These are phyloP conservation scores for Galerucella pusilla DNA, from an alignment of 2,888 invertebrate genomes.

Conservation along the genomic window DNA sequence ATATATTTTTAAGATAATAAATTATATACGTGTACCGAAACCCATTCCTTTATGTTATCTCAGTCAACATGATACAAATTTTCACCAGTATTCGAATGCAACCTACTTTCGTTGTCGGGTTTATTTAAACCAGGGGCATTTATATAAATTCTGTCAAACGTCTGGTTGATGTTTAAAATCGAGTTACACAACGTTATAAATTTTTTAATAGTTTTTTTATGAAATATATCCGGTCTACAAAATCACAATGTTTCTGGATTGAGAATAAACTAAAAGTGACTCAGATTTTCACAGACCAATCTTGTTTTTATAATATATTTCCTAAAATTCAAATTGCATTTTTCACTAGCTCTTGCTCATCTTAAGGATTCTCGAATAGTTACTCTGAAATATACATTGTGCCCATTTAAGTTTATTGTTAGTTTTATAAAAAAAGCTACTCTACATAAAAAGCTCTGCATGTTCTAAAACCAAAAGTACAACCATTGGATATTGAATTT, in stretches of 20 bases:
- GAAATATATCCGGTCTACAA: background rate
- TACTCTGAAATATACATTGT: too few species aligned
- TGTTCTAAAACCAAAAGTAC: too few species aligned
- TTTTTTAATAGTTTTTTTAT: background rate
- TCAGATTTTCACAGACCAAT: background rate
- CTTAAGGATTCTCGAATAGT: too few species aligned
- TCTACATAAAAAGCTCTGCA: too few species aligned
- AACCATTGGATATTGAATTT: too few species aligned
- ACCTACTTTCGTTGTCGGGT: background rate
- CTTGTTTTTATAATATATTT: too few species aligned
- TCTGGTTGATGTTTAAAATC: slow-evolving; percentile 7
- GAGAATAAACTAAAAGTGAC: background rate
- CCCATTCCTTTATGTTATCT: background rate
- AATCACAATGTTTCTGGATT: background rate
- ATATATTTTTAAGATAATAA: background rate
- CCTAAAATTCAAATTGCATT: too few species aligned
- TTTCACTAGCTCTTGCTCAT: too few species aligned
- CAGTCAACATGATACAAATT: background rate
- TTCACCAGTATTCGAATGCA: background rate
- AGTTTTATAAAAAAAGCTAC: too few species aligned
- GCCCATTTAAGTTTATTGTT: too few species aligned
- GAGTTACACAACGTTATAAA: slow-evolving; percentile 4
- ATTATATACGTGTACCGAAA: background rate
- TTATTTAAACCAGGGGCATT: background rate
- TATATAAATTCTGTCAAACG: slow-evolving; percentile 9